These are phyloP conservation scores for Cataglyphis altisquamis DNA, from an alignment of 2,888 invertebrate species.

Conservation along the genomic window DNA sequence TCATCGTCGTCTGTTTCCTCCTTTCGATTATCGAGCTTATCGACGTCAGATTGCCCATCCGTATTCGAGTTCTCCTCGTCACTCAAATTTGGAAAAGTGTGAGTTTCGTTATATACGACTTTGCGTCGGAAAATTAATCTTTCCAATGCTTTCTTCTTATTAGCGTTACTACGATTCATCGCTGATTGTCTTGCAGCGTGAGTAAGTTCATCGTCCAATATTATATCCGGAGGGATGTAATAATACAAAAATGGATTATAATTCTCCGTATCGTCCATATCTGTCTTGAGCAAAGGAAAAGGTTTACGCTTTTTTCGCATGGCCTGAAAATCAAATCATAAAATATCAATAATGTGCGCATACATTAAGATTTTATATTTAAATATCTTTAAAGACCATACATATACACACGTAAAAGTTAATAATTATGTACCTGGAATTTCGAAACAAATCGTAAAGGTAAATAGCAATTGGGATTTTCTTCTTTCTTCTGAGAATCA, in stretches of 20 bases:
- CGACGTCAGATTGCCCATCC: not conserved
- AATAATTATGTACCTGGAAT: not conserved
- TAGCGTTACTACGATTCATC: constrained; percentile 52
- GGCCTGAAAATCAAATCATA: constrained; percentile 24
- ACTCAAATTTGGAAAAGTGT: constrained; percentile 26
- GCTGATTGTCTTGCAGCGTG: constrained; percentile 75
- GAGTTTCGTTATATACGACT: not conserved
- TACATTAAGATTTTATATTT: not conserved
- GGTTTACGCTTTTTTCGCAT: not conserved
- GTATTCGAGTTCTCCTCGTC: not conserved
- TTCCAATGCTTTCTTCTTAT: constrained; percentile 35
- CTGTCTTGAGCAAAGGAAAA: constrained; percentile 38
- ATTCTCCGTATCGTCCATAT: constrained; percentile 83
- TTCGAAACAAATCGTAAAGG: not conserved
- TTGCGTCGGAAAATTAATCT: no score
- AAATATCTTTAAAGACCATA: not conserved
- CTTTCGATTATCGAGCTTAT: constrained; percentile 38
- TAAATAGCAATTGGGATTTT: not conserved
- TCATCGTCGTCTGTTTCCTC: constrained; percentile 37
- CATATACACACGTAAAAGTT: not conserved
- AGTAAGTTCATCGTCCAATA: constrained; percentile 86
- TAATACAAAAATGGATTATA: constrained; percentile 88
- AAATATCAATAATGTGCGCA: not conserved
- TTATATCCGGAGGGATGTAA: constrained; percentile 87
- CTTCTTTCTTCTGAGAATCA: not conserved